Base-by-base conservation (phyloP, 2,113 vertebrate species). In the Forbesichthys papilliferus region DNA sequence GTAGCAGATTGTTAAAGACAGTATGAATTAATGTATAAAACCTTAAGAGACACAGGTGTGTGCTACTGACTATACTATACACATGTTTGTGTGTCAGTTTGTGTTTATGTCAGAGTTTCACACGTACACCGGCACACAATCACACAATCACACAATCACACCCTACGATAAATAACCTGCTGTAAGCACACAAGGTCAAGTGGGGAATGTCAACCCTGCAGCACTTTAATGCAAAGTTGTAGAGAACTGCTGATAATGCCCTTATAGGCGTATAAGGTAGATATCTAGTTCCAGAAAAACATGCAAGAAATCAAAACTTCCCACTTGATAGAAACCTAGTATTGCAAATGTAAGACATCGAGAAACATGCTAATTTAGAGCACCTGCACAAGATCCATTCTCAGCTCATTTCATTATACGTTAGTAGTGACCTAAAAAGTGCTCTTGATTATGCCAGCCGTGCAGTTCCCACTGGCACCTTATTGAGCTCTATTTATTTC, bases 281-380 rank as follows among this genome's bases (percentile, higher is more conserved):
- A 84, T 84, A 71, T 82, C 78, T 75, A 72, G 77, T 18, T 75
- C 80, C 73, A 82, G 61, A 81, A 85, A 66, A 77, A 77, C 77
- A 74, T 77, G 75, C 68, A 82, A 69, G 53, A 76, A 86, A 82
- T 74, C 71, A 83, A 68, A 82, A 12, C 57, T 10, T 46, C 49
- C 10, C 66, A n/a, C 73, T 85, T 42, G 71, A 59, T 27, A 64
- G 66, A 61, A 73, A 86, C 83, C 70, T 82, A 84, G 0, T 4
- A 14, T 52, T 11, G 4, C 49, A 52, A 14, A 52, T 52, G 49
- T 52, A 52, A 87, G 82, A 9, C 77, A 83, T 83, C 77, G 81
- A 71, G 76, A 70, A 68, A 77, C 27, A 75, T 68, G 78, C 75
- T 79, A 84, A 82, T 82, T 78, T 74, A 74, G 60, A 74, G 65